These are phyloP conservation scores for Sinocyclocheilus anshuiensis DNA, from an alignment of 2,113 vertebrate species.

Conservation along the genomic window DNA sequence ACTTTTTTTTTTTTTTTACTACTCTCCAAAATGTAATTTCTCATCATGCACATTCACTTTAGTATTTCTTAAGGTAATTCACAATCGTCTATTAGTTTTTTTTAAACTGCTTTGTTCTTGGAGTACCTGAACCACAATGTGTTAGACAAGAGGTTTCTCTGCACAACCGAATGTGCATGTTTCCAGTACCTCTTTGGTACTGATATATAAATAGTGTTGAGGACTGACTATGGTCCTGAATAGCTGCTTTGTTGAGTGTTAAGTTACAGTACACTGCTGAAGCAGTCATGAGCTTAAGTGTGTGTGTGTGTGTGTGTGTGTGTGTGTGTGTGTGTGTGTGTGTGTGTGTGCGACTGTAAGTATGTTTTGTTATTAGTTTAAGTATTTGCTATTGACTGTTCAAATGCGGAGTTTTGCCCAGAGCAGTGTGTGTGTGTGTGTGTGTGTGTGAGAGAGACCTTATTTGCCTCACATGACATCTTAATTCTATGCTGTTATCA, in stretches of 20 bases:
- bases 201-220: conserved; percentile 33
- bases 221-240: conserved; percentile 27
- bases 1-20: not conserved
- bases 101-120: not conserved
- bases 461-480: conserved; percentile 2
- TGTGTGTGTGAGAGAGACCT: not conserved
- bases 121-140: not conserved
- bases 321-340: not conserved
- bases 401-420: too few species aligned
- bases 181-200: not conserved
- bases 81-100: too few species aligned
- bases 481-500: conserved; percentile 22
- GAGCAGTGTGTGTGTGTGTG: not conserved
- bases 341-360: not conserved
- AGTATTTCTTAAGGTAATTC: too few species aligned
- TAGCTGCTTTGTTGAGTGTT: conserved; percentile 34
- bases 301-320: too few species aligned
- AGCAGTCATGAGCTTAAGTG: conserved; percentile 16
- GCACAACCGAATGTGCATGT: not conserved
- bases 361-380: too few species aligned
- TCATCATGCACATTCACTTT: not conserved
- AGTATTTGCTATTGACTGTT: too few species aligned
- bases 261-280: conserved; percentile 8
- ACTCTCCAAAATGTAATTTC: not conserved
- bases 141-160: not conserved